Conservation (phyloP, 1,140 invertebrate genomes). For the Drosophila triauraria region DNA sequence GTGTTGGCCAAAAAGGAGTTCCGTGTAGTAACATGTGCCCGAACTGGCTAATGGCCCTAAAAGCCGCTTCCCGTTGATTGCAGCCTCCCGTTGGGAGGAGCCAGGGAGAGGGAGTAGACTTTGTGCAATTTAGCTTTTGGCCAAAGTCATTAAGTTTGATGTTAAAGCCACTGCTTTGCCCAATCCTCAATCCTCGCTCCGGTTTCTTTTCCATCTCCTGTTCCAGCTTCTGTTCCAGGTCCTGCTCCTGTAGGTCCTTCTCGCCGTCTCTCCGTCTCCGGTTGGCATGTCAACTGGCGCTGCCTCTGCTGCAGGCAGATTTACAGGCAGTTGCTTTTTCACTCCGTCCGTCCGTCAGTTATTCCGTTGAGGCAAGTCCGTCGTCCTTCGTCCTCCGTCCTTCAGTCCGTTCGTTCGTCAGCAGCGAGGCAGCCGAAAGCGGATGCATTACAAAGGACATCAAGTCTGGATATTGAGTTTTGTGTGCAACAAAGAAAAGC, state of each 20-base stretch:
- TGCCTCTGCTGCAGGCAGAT: slow-evolving; percentile 65
- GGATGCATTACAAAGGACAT: slow-evolving; percentile 82
- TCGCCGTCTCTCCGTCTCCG: slow-evolving; percentile 21
- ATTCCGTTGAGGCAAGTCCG: slow-evolving; percentile 5
- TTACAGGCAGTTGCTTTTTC: slow-evolving; percentile 60
- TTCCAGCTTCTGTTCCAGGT: not conserved
- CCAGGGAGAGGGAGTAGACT: slow-evolving; percentile 21
- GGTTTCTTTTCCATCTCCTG: slow-evolving; percentile 6
- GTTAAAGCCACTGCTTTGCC: slow-evolving; percentile 57
- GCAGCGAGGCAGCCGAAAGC: slow-evolving; percentile 49
- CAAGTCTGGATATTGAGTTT: slow-evolving; percentile 80
- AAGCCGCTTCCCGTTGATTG: slow-evolving; percentile 63
- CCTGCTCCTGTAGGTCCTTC: slow-evolving; percentile 6
- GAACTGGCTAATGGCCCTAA: slow-evolving; percentile 57
- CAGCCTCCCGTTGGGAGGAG: not conserved
- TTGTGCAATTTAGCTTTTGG: slow-evolving; percentile 78
- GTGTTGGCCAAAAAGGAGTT: slow-evolving; percentile 1
- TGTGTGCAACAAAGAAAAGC: slow-evolving; percentile 80
- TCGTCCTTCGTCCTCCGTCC: slow-evolving; percentile 9
- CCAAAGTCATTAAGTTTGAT: slow-evolving; percentile 75
- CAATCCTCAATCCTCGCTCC: slow-evolving; percentile 17
- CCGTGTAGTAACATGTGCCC: slow-evolving; percentile 26
- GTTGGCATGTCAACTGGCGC: slow-evolving; percentile 62
- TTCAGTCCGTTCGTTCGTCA: slow-evolving; percentile 10
- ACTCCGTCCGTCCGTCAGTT: slow-evolving; percentile 22